Evolutionary conservation across 2,113 vertebrate species (phyloP).

Genomic region (Ptilonorhynchus violaceus): DNA sequence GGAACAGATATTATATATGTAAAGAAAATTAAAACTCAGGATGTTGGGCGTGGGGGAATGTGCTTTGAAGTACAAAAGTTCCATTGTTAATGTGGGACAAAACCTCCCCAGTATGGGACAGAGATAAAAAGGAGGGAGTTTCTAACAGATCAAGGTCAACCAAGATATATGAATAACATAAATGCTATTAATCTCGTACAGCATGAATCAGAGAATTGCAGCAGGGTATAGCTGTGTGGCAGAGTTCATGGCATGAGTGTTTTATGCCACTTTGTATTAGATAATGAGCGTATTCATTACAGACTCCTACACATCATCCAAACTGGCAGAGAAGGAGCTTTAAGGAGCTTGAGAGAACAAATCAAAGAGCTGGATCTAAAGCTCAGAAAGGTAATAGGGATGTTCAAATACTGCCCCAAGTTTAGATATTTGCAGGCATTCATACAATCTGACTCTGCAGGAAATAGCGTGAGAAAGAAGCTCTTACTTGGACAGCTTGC

Average conservation of each 20-base stretch:
- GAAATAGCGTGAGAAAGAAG: conserved; percentile 76
- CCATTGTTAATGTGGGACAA: conserved; percentile 75
- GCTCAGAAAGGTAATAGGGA: conserved; percentile 76
- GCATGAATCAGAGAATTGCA: conserved; percentile 69
- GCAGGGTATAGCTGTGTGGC: conserved; percentile 61
- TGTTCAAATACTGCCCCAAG: conserved; percentile 69
- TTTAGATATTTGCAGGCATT: conserved; percentile 64
- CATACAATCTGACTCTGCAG: conserved; percentile 71
- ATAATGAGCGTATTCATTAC: conserved; percentile 77
- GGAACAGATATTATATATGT: conserved; percentile 72
- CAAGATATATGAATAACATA: conserved; percentile 79
- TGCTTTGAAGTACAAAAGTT: conserved; percentile 79
- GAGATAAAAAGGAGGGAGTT: conserved; percentile 78
- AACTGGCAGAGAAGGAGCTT: conserved; percentile 69
- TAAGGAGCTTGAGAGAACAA: conserved; percentile 73
- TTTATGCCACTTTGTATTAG: conserved; percentile 77
- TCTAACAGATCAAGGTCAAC: conserved; percentile 77
- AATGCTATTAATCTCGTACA: conserved; percentile 76
- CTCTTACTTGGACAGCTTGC: conserved; percentile 44
- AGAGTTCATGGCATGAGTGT: conserved; percentile 70
- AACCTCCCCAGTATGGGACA: conserved; percentile 75
- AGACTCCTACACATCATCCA: conserved; percentile 73
- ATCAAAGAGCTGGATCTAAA: conserved; percentile 73
- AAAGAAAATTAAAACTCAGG: conserved; percentile 76
- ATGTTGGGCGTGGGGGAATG: conserved; percentile 66